Base-by-base conservation (phyloP, 2,797 vertebrate species). In the Siniperca obscura region DNA sequence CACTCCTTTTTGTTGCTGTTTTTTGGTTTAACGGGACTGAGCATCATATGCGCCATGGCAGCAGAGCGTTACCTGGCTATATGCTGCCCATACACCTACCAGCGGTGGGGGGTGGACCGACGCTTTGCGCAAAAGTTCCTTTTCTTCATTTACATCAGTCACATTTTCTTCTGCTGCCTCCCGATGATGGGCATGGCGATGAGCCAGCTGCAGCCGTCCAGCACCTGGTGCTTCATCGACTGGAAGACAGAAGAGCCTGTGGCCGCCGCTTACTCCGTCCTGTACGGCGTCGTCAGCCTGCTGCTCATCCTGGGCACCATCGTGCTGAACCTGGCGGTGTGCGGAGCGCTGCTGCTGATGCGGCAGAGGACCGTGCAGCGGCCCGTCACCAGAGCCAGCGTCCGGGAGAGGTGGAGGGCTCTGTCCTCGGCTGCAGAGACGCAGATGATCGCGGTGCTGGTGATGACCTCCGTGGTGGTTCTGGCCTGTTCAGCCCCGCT, bases 21-120 rank as follows among this genome's bases (percentile, higher is more conserved):
- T 86, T 99, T 99, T 46, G 94, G 97, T 3, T 84, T 98, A 0
- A 96, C 98, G 0, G 98, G 98, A 0, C 95, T 99, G 62, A 98
- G 98, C 93, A 98, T 99, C 93, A 99, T 99, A 70, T 99, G 97
- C 70, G 96, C 97, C 89, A 99, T 99, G 98, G 98, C 98, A 0
- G 96, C 98, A 6, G 98, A 99, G 94, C 95, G 98, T 22, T 99
- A 98, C 94, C 84, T 98, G 94, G 98, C 98, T 57, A 99, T 99
- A 81, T 99, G 99, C 94, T 98, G 98, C 92, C 97, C 98, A 48
- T 99, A 98, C 92, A 96, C 97, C 90, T 98, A 99, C 93, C 96
- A 95, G 89, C 95, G 97, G 53, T 97, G 94, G 91, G 72, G 96
- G 0, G 96, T 98, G 92, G 96, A 97, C 93, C 96, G 97, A 81